A percentile compares a stretch with the other conserved stretches of the same genome.
These are phyloP conservation scores for Morus bassanus DNA, from an alignment of 2,797 vertebrate species.

Conservation along the genomic window DNA sequence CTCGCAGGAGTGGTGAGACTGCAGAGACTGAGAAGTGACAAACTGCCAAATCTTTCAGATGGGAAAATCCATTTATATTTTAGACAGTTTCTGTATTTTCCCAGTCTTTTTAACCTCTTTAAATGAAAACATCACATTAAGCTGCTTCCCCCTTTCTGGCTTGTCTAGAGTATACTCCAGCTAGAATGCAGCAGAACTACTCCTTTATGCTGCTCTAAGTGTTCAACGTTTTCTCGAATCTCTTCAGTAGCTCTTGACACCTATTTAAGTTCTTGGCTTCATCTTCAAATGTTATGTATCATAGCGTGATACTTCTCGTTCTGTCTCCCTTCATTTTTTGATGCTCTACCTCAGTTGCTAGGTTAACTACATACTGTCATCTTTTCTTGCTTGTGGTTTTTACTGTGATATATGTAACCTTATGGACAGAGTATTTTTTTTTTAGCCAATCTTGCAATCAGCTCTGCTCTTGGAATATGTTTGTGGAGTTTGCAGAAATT, in stretches of 20 bases:
- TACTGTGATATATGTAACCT: background rate
- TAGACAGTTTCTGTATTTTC: background rate
- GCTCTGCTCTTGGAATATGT: background rate
- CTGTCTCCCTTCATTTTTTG: background rate
- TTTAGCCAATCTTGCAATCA: background rate
- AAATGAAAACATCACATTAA: background rate
- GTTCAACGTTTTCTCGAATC: background rate
- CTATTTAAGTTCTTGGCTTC: background rate
- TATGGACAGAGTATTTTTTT: background rate
- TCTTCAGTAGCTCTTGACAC: background rate
- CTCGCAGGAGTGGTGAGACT: background rate
- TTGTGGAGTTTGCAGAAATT: background rate
- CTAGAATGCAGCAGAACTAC: background rate
- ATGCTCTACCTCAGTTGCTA: background rate
- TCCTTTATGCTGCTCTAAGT: background rate
- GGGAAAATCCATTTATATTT: background rate
- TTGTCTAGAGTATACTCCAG: background rate
- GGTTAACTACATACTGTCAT: background rate
- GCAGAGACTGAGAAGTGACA: background rate
- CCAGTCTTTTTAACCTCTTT: background rate
- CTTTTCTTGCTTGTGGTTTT: background rate
- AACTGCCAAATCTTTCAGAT: background rate
- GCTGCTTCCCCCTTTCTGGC: background rate
- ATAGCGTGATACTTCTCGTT: background rate
- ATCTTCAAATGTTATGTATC: background rate